These are phyloP conservation scores for Drosophila kepulauana DNA, from an alignment of 1,140 invertebrate genomes.

Conservation along the genomic window DNA sequence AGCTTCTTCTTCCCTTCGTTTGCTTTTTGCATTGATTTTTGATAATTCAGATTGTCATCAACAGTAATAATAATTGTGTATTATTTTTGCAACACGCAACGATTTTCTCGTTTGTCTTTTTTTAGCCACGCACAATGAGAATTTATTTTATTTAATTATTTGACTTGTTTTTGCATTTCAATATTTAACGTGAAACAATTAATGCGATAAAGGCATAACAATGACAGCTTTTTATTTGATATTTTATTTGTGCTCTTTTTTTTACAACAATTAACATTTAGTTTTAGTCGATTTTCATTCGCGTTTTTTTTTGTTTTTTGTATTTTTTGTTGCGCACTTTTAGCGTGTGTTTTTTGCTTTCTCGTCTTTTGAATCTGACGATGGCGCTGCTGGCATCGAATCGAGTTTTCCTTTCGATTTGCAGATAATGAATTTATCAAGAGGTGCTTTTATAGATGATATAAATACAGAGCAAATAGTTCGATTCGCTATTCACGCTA, in stretches of 20 bases:
- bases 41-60: conserved; percentile 11
- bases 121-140: conserved; percentile 77
- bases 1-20: not conserved
- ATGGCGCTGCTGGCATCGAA: conserved; percentile 69
- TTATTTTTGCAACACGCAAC: conserved; percentile 4
- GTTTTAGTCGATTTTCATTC: conserved; percentile 35
- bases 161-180: conserved; percentile 4
- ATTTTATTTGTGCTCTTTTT: conserved; percentile 18
- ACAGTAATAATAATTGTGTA: conserved; percentile 6
- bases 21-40: conserved; percentile 34
- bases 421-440: conserved; percentile 55
- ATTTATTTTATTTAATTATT: conserved; percentile 15
- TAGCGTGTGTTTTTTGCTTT: conserved; percentile 37
- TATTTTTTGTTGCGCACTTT: conserved; percentile 35
- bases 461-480: conserved; percentile 6
- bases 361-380: conserved; percentile 25
- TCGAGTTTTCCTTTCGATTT: conserved; percentile 58
- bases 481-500: conserved; percentile 47
- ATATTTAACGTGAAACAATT: conserved; percentile 70
- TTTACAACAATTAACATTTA: conserved; percentile 56
- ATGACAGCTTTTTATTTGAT: conserved; percentile 7
- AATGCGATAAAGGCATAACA: conserved; percentile 21
- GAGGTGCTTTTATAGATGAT: conserved; percentile 63
- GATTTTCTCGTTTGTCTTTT: conserved; percentile 22
- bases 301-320: conserved; percentile 20